These are phyloP conservation scores for Chironomus riparius DNA, from an alignment of 2,888 invertebrate species.

Conservation along the genomic window DNA sequence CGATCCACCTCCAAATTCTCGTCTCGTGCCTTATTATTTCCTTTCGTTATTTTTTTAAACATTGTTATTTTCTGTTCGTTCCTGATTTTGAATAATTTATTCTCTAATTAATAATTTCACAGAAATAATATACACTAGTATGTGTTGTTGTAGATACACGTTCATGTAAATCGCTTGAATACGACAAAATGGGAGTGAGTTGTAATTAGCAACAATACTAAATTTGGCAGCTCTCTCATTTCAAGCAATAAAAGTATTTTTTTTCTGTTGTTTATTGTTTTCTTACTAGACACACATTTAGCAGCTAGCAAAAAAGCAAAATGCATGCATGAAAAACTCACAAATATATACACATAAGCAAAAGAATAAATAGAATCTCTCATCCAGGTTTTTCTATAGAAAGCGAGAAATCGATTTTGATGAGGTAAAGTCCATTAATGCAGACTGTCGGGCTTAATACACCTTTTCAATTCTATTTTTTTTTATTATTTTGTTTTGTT, in stretches of 20 bases:
- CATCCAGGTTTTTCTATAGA: background rate
- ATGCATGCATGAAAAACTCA: no score
- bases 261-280: no score
- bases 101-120: background rate
- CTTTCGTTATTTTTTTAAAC: background rate
- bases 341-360: no score
- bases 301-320: no score
- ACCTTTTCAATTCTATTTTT: background rate
- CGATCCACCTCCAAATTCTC: background rate
- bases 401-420: slow-evolving; percentile 11
- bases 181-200: background rate
- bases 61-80: background rate
- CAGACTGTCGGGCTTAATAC: background rate
- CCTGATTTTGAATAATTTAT: background rate
- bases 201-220: background rate
- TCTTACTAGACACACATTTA: no score
- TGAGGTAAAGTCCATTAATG: background rate
- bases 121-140: background rate
- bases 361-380: background rate
- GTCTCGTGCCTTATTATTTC: background rate
- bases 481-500: background rate
- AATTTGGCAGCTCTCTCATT: background rate
- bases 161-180: no score
- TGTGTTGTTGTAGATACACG: no score
- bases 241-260: background rate